Conservation (phyloP, 2,888 invertebrate genomes). For the Drosophila differens region DNA sequence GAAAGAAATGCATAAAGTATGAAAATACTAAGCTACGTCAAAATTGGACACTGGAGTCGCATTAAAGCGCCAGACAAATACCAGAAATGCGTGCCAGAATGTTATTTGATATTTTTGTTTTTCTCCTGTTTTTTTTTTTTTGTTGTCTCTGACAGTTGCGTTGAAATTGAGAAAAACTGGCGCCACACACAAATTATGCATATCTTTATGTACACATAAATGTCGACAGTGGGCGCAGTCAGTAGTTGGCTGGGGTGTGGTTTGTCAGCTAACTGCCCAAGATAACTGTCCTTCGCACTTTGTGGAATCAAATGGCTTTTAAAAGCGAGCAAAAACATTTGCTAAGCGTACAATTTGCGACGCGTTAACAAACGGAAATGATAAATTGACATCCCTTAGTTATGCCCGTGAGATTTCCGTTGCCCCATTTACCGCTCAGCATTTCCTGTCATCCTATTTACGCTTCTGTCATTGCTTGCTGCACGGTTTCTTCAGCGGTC, state of each 20-base stretch:
- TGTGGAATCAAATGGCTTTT: conserved; percentile 59
- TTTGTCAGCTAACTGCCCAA: conserved; percentile 1
- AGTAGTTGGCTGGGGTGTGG: conserved; percentile 21
- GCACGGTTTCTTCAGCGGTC: conserved; percentile 33
- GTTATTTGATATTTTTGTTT: conserved; percentile 65
- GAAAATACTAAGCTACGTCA: conserved; percentile 20
- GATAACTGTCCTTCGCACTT: conserved; percentile 15
- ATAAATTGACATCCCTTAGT: conserved; percentile 73
- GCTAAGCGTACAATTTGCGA: conserved; percentile 61
- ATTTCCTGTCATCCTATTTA: conserved; percentile 39
- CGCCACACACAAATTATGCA: conserved; percentile 65
- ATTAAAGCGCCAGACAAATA: conserved; percentile 67
- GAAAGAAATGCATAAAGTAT: conserved; percentile 74
- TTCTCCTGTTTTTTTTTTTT: not conserved
- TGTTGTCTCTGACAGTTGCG: conserved; percentile 24
- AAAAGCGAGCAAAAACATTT: conserved; percentile 54
- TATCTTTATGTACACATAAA: conserved; percentile 59
- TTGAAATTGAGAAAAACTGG: conserved; percentile 38
- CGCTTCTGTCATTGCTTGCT: conserved; percentile 25
- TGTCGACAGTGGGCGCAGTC: conserved; percentile 48
- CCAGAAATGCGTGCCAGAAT: conserved; percentile 74
- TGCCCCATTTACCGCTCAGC: conserved; percentile 40
- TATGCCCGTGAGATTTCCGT: conserved; percentile 53
- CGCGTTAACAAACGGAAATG: conserved; percentile 70
- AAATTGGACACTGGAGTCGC: conserved; percentile 63